Evolutionary conservation across 1,140 invertebrate genomes (phyloP).

Genomic region (Zaprionus tsacasi): DNA sequence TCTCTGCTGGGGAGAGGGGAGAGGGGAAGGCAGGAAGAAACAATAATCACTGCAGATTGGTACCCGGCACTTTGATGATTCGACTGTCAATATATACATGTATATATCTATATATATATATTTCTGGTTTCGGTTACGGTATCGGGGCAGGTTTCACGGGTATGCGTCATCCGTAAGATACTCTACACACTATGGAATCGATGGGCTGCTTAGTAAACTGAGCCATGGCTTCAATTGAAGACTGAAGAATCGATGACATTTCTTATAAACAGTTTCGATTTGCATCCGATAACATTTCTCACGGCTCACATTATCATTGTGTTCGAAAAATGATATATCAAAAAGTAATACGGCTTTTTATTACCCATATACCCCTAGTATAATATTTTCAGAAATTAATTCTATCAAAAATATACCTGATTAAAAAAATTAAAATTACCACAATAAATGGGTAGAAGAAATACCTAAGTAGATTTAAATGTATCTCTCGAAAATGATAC

Average conservation of each 20-base stretch:
- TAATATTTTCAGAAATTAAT: too few species aligned
- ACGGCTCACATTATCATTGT: not conserved
- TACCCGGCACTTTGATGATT: conserved; percentile 1
- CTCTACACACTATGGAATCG: too few species aligned
- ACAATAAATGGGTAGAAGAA: too few species aligned
- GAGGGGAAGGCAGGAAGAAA: not conserved
- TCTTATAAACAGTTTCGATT: not conserved
- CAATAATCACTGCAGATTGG: conserved; percentile 4
- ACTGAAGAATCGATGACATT: not conserved
- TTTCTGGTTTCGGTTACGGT: conserved; percentile 5
- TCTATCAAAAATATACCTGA: too few species aligned
- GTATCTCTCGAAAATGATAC: too few species aligned
- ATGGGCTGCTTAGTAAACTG: not conserved
- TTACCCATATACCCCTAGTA: too few species aligned
- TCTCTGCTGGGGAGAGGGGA: not conserved
- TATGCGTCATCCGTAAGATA: not conserved
- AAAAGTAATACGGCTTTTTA: too few species aligned
- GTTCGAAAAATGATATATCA: too few species aligned
- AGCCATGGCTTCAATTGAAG: too few species aligned
- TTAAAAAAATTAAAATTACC: too few species aligned
- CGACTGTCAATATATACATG: not conserved
- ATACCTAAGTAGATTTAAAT: too few species aligned
- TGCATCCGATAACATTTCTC: not conserved
- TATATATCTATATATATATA: not conserved
- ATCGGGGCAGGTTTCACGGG: not conserved